Evolutionary conservation across 2,888 invertebrate genomes (phyloP).

Genomic region (Flexamia atlantica): DNA sequence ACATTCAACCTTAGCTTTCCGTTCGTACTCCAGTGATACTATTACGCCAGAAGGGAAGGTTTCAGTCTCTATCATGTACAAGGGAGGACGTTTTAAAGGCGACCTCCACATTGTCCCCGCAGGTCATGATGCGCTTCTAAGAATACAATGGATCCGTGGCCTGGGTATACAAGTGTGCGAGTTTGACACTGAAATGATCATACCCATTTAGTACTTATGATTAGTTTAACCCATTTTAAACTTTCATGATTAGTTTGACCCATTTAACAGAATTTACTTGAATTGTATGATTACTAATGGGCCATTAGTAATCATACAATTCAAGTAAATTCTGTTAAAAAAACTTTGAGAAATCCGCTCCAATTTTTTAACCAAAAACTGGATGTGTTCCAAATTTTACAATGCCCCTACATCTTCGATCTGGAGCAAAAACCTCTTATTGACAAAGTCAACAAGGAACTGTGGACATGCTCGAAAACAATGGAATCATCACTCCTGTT

Average conservation of each 20-base stretch:
- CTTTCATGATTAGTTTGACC: too few species aligned
- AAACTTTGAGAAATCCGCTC: slow-evolving; percentile 10
- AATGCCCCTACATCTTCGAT: slow-evolving; percentile 59
- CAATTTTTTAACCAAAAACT: slow-evolving; percentile 47
- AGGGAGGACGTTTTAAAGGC: slow-evolving; percentile 11
- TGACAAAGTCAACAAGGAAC: slow-evolving; percentile 60
- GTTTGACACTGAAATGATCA: not conserved
- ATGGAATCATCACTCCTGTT: slow-evolving; percentile 48
- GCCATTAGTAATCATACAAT: not conserved
- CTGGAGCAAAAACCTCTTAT: slow-evolving; percentile 61
- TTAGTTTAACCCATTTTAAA: too few species aligned
- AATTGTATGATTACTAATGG: too few species aligned
- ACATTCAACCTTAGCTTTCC: slow-evolving; percentile 18
- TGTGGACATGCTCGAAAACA: slow-evolving; percentile 52
- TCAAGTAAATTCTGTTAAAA: slow-evolving; percentile 8
- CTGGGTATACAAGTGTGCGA: slow-evolving; percentile 43
- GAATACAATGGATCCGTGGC: slow-evolving; percentile 47
- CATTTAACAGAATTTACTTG: too few species aligned
- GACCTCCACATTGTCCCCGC: slow-evolving; percentile 49
- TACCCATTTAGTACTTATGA: too few species aligned
- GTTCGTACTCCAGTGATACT: slow-evolving; percentile 16
- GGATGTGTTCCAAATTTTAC: slow-evolving; percentile 60
- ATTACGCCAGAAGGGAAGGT: slow-evolving; percentile 34
- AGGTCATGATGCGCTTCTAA: slow-evolving; percentile 56
- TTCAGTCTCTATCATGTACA: slow-evolving; percentile 4